Evolutionary conservation across 2,797 vertebrate species (phyloP).

Genomic region (Acrocephalus scirpaceus): DNA sequence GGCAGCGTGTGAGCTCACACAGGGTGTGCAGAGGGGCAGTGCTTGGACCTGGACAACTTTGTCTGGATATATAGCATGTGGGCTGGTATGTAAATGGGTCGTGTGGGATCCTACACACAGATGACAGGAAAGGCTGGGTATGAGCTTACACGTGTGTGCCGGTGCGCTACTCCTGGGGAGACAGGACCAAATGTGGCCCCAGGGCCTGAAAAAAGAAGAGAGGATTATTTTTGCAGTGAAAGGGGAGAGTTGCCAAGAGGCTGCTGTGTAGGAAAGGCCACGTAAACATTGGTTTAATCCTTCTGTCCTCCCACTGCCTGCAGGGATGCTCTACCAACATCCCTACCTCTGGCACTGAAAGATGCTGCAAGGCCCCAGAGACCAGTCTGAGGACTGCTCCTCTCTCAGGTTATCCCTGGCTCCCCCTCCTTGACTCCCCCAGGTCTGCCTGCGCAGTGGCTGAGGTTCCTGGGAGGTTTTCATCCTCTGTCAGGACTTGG

Average conservation of each 20-base stretch:
- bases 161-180: not conserved
- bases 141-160: not conserved
- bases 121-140: not conserved
- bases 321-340: not conserved
- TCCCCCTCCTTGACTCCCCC: not conserved
- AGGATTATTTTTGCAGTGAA: not conserved
- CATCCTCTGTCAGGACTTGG: accelerated
- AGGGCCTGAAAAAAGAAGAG: not conserved
- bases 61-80: not conserved
- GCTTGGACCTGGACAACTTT: no score
- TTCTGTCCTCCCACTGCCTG: not conserved
- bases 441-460: not conserved
- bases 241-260: constrained; percentile 34
- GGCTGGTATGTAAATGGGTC: not conserved
- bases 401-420: not conserved
- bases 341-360: not conserved
- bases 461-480: not conserved
- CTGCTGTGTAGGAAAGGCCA: constrained; percentile 47
- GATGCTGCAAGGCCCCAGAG: not conserved
- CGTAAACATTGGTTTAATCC: constrained; percentile 38
- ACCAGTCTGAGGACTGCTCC: not conserved
- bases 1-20: not conserved
- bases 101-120: not conserved
- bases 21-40: not conserved
- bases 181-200: not conserved